A percentile compares a stretch with the other conserved stretches of the same genome.
These are phyloP conservation scores for Salvelinus namaycush DNA, from an alignment of 2,113 vertebrate genomes.

Conservation along the genomic window DNA sequence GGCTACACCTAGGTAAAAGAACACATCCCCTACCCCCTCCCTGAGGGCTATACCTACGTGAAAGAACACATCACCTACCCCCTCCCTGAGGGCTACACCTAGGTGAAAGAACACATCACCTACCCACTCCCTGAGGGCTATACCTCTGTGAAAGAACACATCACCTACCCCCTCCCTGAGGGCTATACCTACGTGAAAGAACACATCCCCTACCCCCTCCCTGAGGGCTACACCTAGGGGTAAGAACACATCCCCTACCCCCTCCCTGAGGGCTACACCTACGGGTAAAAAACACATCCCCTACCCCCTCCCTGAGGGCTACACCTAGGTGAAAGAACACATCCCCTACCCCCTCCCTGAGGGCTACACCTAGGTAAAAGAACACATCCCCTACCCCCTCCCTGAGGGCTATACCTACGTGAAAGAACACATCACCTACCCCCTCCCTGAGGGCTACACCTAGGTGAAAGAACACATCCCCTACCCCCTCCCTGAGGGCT, in stretches of 20 bases:
- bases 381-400: conserved; percentile 78
- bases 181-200: not conserved
- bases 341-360: not conserved
- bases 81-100: not conserved
- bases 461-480: too few relatives aligned
- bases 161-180: conserved; percentile 83
- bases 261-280: too few relatives aligned
- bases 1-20: not conserved
- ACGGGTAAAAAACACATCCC: too few relatives aligned
- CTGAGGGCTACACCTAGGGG: too few relatives aligned
- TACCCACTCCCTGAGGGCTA: not conserved
- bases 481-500: not conserved
- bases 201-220: not conserved
- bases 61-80: too few relatives aligned
- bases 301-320: not conserved
- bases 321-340: not conserved
- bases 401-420: conserved; percentile 82
- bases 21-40: too few relatives aligned
- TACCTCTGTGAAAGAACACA: conserved; percentile 11
- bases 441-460: not conserved
- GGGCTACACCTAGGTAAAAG: not conserved
- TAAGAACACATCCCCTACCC: too few relatives aligned
- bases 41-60: not conserved
- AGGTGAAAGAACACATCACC: too few relatives aligned
- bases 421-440: conserved; percentile 60